Evolutionary conservation across 2,888 invertebrate species (phyloP), one percentile per base, ranked within the genome.

Genomic region (Spatulosminthurus flaviceps): DNA sequence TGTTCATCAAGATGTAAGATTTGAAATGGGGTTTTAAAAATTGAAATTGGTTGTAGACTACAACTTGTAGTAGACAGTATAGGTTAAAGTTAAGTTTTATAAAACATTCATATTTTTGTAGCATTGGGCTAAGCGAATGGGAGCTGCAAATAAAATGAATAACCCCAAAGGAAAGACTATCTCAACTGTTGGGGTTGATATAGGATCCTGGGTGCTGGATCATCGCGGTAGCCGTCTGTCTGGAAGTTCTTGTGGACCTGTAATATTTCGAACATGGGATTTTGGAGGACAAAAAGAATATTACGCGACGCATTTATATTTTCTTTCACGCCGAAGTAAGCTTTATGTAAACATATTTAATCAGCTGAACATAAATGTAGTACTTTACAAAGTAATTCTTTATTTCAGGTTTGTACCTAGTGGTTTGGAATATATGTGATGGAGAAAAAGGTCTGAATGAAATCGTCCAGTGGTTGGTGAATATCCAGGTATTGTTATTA

Each of bases 261-360:
- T 97, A 76, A 93, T 95, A 29, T 96, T 96, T 88, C 89, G 97
- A 77, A 98, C 98, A 0, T 99, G 98, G 98, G 99, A 99, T 88
- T 99, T 99, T 88, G 98, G 98, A 4, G 98, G 98, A 0, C 98
- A 98, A 89, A 93, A 93, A 87, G 98, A 99, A 87, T 98, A 98
- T 88, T 98, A 98, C 88, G 96, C 98, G 0, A 98, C 98, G 0
- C 98, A 98, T 90, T 98, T 98, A 87, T 99, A 99, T 88, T 99
- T 99, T 88, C 89, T 99, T 69, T 97, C 98, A 0, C 95, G 96
- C 81, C 91, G 98, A 19, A 96, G 97, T 26, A 82, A 72, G 66
- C n/a, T n/a, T n/a, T n/a, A n/a, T n/a, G n/a, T n/a, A n/a, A n/a
- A n/a, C n/a, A n/a, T n/a, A n/a, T n/a, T n/a, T n/a, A n/a, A n/a